These are phyloP conservation scores for Siphamia tubifer DNA, from an alignment of 2,113 vertebrate species.

Conservation along the genomic window DNA sequence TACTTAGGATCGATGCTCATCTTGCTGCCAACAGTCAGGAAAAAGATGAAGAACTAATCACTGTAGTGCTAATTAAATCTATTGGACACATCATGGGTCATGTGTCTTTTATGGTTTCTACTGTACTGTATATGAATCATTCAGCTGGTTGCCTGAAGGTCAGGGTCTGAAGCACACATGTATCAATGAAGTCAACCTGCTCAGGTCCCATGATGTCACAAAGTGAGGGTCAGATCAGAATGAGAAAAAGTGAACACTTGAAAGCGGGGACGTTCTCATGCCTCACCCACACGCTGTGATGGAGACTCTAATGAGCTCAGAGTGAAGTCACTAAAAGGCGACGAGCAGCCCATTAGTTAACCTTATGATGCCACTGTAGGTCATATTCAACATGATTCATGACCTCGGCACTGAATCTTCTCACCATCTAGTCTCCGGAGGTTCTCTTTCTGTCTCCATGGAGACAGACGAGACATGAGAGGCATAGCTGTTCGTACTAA, in stretches of 20 bases:
- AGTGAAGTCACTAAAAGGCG: constrained; percentile 8
- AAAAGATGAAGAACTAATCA: constrained; percentile 43
- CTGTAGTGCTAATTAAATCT: constrained; percentile 43
- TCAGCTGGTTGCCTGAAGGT: constrained; percentile 44
- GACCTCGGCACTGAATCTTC: constrained; percentile 18
- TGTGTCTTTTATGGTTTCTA: background rate
- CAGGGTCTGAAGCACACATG: background rate
- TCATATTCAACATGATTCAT: constrained; percentile 32
- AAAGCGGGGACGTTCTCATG: background rate
- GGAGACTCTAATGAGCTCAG: constrained; percentile 34
- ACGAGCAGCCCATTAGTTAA: constrained; percentile 18
- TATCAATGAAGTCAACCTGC: background rate
- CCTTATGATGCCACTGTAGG: constrained; percentile 25
- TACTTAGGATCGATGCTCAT: constrained; percentile 26
- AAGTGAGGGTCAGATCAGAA: background rate
- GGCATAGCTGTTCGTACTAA: constrained; percentile 7
- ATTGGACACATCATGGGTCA: constrained; percentile 4
- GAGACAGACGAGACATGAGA: constrained; percentile 12
- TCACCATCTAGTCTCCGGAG: background rate
- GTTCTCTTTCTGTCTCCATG: constrained; percentile 18
- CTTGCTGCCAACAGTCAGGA: constrained; percentile 18
- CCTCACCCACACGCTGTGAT: background rate
- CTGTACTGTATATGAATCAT: constrained; percentile 35
- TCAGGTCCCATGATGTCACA: background rate
- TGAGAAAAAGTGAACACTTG: background rate